phyloP scores from a whole-genome alignment of 1,140 invertebrate genomes.

The Mamestra configurata region DNA sequence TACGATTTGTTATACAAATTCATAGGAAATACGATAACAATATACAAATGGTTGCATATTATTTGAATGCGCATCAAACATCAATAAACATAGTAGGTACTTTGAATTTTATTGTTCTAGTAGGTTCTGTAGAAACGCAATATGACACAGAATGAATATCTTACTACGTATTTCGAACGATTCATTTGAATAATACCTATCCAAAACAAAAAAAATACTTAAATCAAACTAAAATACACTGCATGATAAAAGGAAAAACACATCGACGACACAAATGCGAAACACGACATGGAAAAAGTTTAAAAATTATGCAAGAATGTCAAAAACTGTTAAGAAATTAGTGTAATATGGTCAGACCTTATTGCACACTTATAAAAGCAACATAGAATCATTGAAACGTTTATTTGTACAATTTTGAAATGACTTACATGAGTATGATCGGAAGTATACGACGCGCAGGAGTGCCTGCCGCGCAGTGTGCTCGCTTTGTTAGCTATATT shows the following conservation, averaged over 20 bases:
- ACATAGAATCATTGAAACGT: background rate
- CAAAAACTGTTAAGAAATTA: background rate
- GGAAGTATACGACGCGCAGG: background rate
- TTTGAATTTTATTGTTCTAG: too few relatives aligned
- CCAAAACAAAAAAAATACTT: background rate
- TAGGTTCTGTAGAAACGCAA: too few relatives aligned
- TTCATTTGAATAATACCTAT: background rate
- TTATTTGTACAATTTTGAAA: constrained; percentile 6
- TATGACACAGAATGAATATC: background rate
- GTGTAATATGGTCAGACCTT: too few relatives aligned
- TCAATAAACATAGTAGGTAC: too few relatives aligned
- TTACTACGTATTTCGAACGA: background rate
- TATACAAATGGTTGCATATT: too few relatives aligned
- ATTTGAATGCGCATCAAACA: background rate
- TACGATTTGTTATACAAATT: too few relatives aligned
- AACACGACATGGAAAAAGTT: background rate
- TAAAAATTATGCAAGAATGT: background rate
- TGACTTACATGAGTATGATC: constrained; percentile 20
- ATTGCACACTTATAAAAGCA: too few relatives aligned
- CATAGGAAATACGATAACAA: too few relatives aligned
- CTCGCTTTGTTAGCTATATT: constrained; percentile 26
- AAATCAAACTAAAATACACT: background rate
- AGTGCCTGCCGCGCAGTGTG: constrained; percentile 33
- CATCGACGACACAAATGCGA: background rate
- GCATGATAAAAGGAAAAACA: background rate